phyloP scores from a whole-genome alignment of 2,888 invertebrate species.

The Eupeodes latifasciatus region DNA sequence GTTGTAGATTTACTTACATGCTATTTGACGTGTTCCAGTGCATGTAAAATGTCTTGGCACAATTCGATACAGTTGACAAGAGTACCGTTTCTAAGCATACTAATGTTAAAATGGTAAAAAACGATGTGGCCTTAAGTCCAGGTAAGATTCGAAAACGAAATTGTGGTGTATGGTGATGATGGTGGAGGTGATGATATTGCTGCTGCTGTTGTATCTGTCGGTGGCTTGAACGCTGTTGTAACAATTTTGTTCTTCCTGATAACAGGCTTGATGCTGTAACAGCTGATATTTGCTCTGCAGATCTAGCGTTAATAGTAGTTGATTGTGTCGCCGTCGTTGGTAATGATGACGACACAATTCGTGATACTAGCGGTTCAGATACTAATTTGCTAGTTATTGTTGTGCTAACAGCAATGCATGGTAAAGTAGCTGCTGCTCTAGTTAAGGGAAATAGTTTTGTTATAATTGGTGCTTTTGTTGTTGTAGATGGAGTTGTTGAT shows the following conservation, averaged over 20 bases:
- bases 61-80: slow-evolving; percentile 87
- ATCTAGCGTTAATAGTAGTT: slow-evolving; percentile 10
- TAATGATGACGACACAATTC: slow-evolving; percentile 19
- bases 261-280: slow-evolving; percentile 33
- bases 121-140: slow-evolving; percentile 84
- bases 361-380: slow-evolving; percentile 47
- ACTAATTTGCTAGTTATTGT: slow-evolving; percentile 53
- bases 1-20: slow-evolving; percentile 84
- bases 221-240: slow-evolving; percentile 51
- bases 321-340: slow-evolving; percentile 21
- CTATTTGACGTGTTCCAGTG: slow-evolving; percentile 96
- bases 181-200: slow-evolving; percentile 57
- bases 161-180: slow-evolving; percentile 74
- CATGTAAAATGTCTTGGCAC: slow-evolving; percentile 93
- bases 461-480: slow-evolving; percentile 24
- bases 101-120: slow-evolving; percentile 85
- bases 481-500: slow-evolving; percentile 8
- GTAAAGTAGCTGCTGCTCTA: slow-evolving; percentile 16
- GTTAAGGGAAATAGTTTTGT: slow-evolving; percentile 33
- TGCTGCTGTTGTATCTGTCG: slow-evolving; percentile 59
- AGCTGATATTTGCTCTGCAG: slow-evolving; percentile 25
- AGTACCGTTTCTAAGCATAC: slow-evolving; percentile 86
- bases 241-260: slow-evolving; percentile 51
- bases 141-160: slow-evolving; percentile 81
- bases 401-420: slow-evolving; percentile 27